A percentile compares a stretch with the other conserved stretches of the same genome.
Conservation (phyloP, 2,888 invertebrate genomes). For the Cerastoderma edule region DNA sequence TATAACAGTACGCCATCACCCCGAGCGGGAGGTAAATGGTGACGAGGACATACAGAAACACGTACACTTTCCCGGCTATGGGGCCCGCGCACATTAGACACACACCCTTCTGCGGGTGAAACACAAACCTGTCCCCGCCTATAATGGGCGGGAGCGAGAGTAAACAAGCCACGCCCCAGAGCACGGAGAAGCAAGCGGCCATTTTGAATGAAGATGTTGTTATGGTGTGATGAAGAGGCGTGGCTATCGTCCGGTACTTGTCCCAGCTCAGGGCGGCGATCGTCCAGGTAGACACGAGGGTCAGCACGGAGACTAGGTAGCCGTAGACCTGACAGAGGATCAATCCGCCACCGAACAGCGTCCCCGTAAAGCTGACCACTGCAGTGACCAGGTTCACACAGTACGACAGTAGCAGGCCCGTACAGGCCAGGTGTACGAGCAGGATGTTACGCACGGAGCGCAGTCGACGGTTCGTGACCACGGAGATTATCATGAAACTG, state of each 20-base stretch:
- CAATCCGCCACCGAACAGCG: slow-evolving; percentile 71
- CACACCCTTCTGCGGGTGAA: slow-evolving; percentile 70
- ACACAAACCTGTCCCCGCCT: slow-evolving; percentile 66
- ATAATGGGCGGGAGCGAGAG: slow-evolving; percentile 74
- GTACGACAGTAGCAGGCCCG: slow-evolving; percentile 64
- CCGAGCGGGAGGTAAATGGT: slow-evolving; percentile 73
- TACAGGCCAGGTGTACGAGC: slow-evolving; percentile 69
- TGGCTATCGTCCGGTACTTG: slow-evolving; percentile 78
- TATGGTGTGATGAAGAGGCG: slow-evolving; percentile 76
- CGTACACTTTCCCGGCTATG: slow-evolving; percentile 66
- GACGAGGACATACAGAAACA: slow-evolving; percentile 61
- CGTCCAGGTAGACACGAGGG: slow-evolving; percentile 69
- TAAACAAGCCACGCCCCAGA: slow-evolving; percentile 71
- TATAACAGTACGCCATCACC: slow-evolving; percentile 77
- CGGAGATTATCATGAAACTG: slow-evolving; percentile 69
- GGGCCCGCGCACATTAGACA: slow-evolving; percentile 71
- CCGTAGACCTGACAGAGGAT: slow-evolving; percentile 69
- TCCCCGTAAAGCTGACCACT: slow-evolving; percentile 66
- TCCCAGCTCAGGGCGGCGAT: slow-evolving; percentile 80
- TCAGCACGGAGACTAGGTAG: slow-evolving; percentile 65
- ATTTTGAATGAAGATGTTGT: slow-evolving; percentile 73
- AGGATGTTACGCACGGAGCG: slow-evolving; percentile 72
- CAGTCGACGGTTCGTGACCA: slow-evolving; percentile 70
- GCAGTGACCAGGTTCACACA: slow-evolving; percentile 61
- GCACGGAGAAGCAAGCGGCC: slow-evolving; percentile 68